phyloP scores from a whole-genome alignment of 2,797 vertebrate species.

The Euthynnus affinis region DNA sequence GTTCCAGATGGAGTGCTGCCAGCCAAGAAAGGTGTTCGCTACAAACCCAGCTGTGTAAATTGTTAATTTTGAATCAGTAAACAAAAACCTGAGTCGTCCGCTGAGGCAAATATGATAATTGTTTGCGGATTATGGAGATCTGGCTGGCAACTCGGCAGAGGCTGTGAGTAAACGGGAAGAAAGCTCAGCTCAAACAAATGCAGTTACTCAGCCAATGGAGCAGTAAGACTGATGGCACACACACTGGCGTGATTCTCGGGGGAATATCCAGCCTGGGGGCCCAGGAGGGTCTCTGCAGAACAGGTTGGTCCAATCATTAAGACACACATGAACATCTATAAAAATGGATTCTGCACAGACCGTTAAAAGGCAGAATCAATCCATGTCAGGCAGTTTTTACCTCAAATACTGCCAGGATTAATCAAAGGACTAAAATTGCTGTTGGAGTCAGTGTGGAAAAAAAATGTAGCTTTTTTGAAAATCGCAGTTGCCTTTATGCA shows the following conservation, averaged over 20 bases:
- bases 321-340: slow-evolving; percentile 60
- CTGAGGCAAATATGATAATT: slow-evolving; percentile 86
- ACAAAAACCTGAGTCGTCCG: slow-evolving; percentile 81
- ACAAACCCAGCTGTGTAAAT: slow-evolving; percentile 86
- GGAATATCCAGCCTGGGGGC: slow-evolving; percentile 59
- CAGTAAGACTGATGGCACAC: slow-evolving; percentile 54
- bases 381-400: neutral
- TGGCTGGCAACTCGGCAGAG: slow-evolving; percentile 78
- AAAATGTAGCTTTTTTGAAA: slow-evolving; percentile 4
- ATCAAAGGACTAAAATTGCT: slow-evolving; percentile 15
- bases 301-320: slow-evolving; percentile 59
- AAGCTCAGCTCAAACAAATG: slow-evolving; percentile 84
- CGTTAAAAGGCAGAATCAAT: slow-evolving; percentile 10
- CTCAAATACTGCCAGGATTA: neutral
- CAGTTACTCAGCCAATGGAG: slow-evolving; percentile 73
- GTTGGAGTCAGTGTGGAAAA: neutral
- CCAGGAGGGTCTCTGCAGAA: slow-evolving; percentile 60
- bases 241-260: slow-evolving; percentile 54
- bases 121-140: slow-evolving; percentile 86
- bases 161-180: slow-evolving; percentile 83
- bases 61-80: slow-evolving; percentile 84
- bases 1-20: slow-evolving; percentile 70
- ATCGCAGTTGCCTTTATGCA: neutral
- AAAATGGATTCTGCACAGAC: slow-evolving; percentile 36
- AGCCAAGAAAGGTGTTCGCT: slow-evolving; percentile 75